A percentile compares a stretch with the other conserved stretches of the same genome.
phyloP scores from a whole-genome alignment of 1,140 invertebrate species.

The Dinoponera quadriceps region DNA sequence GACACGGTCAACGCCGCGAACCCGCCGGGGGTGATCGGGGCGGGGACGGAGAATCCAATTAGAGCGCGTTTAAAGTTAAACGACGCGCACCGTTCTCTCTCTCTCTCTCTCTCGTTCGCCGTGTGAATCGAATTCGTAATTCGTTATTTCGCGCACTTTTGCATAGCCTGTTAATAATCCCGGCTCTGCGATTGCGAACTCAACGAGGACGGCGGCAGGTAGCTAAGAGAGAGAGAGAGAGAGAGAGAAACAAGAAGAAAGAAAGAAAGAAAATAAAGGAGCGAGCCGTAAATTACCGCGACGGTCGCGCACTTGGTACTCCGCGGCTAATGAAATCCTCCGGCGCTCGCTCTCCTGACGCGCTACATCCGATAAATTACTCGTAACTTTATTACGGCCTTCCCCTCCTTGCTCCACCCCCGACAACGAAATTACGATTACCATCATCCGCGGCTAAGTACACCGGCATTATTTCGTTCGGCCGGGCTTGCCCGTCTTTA shows the following conservation, averaged over 20 bases:
- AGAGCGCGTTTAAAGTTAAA: conserved; percentile 9
- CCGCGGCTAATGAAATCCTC: conserved; percentile 37
- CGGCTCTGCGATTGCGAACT: neutral
- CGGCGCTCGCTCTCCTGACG: conserved; percentile 10
- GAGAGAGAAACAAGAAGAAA: no score
- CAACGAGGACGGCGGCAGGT: neutral
- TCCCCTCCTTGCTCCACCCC: neutral
- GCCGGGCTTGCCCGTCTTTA: conserved; percentile 8
- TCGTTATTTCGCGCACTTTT: conserved; percentile 23
- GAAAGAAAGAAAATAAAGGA: neutral
- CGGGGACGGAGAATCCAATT: neutral
- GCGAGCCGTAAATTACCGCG: conserved; percentile 9
- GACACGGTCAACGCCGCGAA: neutral
- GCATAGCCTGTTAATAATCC: conserved; percentile 37
- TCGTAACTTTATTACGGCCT: conserved; percentile 49
- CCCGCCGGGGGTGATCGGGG: conserved; percentile 9
- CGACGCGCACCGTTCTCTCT: neutral
- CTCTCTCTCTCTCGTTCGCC: no score
- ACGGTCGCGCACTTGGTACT: conserved; percentile 2
- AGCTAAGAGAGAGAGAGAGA: no score
- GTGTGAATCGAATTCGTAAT: conserved; percentile 17
- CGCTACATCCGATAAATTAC: conserved; percentile 33
- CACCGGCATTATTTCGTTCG: conserved; percentile 41
- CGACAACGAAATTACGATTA: conserved; percentile 47
- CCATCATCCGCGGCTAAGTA: conserved; percentile 38